phyloP scores from a whole-genome alignment of 2,113 vertebrate genomes.

The Hypanus sabinus region DNA sequence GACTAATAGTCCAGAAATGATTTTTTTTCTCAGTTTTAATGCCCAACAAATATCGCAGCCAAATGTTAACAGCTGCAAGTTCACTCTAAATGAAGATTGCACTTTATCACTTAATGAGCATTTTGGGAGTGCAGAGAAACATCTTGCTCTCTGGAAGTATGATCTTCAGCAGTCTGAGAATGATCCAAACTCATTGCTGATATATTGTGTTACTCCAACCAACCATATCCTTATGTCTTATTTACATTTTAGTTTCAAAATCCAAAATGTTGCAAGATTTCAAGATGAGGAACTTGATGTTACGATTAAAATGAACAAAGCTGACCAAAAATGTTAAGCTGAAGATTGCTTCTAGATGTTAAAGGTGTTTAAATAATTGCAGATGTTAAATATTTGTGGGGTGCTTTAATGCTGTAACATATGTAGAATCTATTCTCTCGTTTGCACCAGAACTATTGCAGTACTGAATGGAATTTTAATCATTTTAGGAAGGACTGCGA shows the following conservation, averaged over 20 bases:
- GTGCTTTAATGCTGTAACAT: not conserved
- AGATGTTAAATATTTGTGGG: not conserved
- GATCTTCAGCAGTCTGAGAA: not conserved
- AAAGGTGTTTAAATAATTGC: not conserved
- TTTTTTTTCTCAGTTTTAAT: not conserved
- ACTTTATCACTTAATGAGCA: not conserved
- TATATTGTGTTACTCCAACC: too few species aligned
- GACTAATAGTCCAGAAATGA: not conserved
- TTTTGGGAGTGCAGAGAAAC: not conserved
- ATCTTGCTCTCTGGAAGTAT: not conserved
- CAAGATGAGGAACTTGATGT: not conserved
- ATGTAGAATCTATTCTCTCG: not conserved
- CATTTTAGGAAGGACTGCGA: conserved; percentile 76
- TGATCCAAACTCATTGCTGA: not conserved
- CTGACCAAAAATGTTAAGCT: not conserved
- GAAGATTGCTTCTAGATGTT: not conserved
- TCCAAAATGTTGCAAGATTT: not conserved
- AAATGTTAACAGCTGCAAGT: not conserved
- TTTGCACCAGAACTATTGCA: not conserved
- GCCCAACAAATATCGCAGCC: not conserved
- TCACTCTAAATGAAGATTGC: not conserved
- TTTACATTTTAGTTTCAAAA: not conserved
- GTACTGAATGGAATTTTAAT: not conserved
- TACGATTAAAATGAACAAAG: not conserved
- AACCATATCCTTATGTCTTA: not conserved